Conservation (phyloP, 2,888 invertebrate genomes). For the Torymus tubicola region DNA sequence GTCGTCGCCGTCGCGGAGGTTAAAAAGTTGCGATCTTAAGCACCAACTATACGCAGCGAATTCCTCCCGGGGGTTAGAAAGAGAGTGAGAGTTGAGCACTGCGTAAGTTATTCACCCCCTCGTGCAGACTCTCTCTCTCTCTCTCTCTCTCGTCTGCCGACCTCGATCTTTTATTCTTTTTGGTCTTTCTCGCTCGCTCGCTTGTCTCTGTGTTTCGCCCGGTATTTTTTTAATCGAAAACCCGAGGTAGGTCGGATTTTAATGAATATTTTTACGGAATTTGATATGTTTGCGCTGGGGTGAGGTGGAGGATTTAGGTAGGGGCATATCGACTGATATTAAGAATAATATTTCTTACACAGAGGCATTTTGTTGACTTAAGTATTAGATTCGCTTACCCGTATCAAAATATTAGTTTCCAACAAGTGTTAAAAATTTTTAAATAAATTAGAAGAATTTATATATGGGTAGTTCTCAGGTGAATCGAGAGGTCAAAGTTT, state of each 20-base stretch:
- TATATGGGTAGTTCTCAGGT: too few species aligned
- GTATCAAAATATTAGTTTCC: too few species aligned
- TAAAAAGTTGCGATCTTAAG: slow-evolving; percentile 57
- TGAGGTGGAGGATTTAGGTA: too few species aligned
- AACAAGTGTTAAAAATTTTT: too few species aligned
- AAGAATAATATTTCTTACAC: too few species aligned
- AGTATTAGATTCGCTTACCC: too few species aligned
- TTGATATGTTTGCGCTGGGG: too few species aligned
- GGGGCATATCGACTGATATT: too few species aligned
- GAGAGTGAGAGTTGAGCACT: slow-evolving; percentile 15
- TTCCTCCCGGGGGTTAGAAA: slow-evolving; percentile 32
- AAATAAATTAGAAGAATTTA: too few species aligned
- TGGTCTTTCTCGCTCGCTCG: slow-evolving; percentile 18
- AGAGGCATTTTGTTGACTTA: too few species aligned
- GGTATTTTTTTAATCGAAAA: slow-evolving; percentile 40
- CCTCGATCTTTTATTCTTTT: slow-evolving; percentile 9
- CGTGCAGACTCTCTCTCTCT: slow-evolving; percentile 1
- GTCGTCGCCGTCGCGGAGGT: slow-evolving; percentile 32
- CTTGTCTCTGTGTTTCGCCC: slow-evolving; percentile 17
- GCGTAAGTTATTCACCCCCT: slow-evolving; percentile 54
- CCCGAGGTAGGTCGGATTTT: slow-evolving; percentile 23
- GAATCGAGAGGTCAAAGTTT: too few species aligned
- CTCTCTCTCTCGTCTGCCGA: not conserved
- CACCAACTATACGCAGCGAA: slow-evolving; percentile 34
- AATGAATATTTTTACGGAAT: slow-evolving; percentile 41